phyloP scores from a whole-genome alignment of 2,113 vertebrate species.

The Tympanuchus pallidicinctus region DNA sequence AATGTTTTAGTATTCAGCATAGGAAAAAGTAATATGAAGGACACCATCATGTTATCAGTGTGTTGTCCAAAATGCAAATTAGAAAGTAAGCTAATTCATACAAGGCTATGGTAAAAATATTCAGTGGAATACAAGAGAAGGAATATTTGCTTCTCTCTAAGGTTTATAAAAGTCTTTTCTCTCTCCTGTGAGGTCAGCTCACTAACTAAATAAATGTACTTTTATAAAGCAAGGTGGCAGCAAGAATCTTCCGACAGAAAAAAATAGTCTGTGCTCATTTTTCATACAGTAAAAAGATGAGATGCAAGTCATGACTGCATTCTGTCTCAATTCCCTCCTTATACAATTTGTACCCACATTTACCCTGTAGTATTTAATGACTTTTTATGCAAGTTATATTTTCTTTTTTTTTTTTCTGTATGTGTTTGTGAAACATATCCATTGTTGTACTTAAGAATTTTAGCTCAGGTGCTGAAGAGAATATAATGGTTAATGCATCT shows the following conservation, averaged over 20 bases:
- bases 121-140: background rate
- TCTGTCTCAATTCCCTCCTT: background rate
- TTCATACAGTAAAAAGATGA: background rate
- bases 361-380: background rate
- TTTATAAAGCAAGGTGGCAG: slow-evolving; percentile 73
- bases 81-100: background rate
- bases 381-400: background rate
- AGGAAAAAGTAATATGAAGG: background rate
- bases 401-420: background rate
- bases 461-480: background rate
- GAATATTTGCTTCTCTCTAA: background rate
- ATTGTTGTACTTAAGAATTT: background rate
- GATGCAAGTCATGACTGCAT: background rate
- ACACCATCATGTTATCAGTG: background rate
- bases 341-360: background rate
- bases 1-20: background rate
- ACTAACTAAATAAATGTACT: slow-evolving; percentile 64
- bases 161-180: slow-evolving; percentile 7
- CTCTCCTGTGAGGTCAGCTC: slow-evolving; percentile 51
- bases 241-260: slow-evolving; percentile 65
- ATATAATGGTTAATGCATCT: background rate
- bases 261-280: slow-evolving; percentile 43
- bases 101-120: background rate
- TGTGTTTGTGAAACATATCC: background rate
- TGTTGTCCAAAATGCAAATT: background rate